Conservation (phyloP, 2,113 vertebrate species). For the Epinephelus cyanopodus region DNA sequence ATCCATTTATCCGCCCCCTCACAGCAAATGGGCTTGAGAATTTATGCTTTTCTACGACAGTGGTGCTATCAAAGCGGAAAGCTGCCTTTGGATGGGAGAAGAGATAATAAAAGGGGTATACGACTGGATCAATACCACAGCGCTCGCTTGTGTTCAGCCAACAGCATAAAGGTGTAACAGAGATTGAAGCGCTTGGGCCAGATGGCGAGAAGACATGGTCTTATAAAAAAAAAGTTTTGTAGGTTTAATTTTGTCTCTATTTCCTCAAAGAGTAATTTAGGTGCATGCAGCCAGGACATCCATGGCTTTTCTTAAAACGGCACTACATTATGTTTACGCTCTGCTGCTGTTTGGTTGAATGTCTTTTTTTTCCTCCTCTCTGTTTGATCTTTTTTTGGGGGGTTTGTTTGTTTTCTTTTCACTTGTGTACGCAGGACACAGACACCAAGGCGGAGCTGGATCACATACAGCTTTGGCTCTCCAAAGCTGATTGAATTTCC, state of each 20-base stretch:
- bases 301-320: constrained; percentile 30
- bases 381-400: constrained; percentile 46
- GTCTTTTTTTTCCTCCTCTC: constrained; percentile 5
- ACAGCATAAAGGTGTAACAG: constrained; percentile 69
- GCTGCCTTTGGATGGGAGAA: constrained; percentile 71
- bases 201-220: constrained; percentile 56
- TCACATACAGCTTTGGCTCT: constrained; percentile 61
- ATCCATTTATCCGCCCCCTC: constrained; percentile 79
- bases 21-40: constrained; percentile 77
- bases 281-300: constrained; percentile 27
- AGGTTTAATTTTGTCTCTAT: constrained; percentile 71
- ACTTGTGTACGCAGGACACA: constrained; percentile 55
- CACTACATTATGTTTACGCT: constrained; percentile 62
- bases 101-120: constrained; percentile 76
- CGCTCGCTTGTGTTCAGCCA: constrained; percentile 66
- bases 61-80: constrained; percentile 70
- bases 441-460: constrained; percentile 62
- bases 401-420: constrained; percentile 56
- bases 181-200: constrained; percentile 68
- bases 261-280: constrained; percentile 63
- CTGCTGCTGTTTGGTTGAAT: constrained; percentile 50
- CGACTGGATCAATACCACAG: constrained; percentile 76
- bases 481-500: constrained; percentile 78
- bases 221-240: constrained; percentile 72
- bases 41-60: constrained; percentile 69